Conservation (phyloP, 2,888 invertebrate genomes). For the Ctena decussata region DNA sequence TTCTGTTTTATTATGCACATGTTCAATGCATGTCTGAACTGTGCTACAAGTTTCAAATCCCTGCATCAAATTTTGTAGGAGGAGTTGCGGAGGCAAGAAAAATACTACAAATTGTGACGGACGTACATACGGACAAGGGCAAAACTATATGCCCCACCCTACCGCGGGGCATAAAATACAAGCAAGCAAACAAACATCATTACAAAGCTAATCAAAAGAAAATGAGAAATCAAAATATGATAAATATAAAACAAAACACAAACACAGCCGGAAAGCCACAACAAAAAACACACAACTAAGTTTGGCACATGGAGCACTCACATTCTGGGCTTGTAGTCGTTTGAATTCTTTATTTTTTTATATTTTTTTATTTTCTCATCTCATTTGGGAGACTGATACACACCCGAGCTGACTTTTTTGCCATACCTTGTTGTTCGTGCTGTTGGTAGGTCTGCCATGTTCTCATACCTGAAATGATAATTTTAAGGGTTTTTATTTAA, state of each 20-base stretch:
- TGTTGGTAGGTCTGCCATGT: neutral
- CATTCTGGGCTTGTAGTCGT: conserved; percentile 1
- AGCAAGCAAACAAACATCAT: no score
- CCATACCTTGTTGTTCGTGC: conserved; percentile 19
- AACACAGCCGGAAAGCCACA: neutral
- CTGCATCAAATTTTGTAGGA: no score
- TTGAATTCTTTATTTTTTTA: neutral
- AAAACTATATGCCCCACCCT: no score
- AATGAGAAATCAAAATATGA: no score
- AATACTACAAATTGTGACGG: no score
- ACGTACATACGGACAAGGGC: no score
- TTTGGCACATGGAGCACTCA: neutral
- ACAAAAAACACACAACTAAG: neutral
- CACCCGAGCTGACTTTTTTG: conserved; percentile 24
- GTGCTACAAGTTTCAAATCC: no score
- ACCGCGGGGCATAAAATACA: no score
- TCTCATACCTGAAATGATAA: conserved; percentile 23
- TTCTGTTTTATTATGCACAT: no score
- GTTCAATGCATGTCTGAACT: no score
- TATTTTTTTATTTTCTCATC: neutral
- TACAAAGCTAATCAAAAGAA: no score
- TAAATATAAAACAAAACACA: neutral
- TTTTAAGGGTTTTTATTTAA: neutral
- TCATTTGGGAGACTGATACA: conserved; percentile 38
- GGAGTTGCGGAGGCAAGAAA: no score